A percentile compares a stretch with the other conserved stretches of the same genome.
Evolutionary conservation across 2,113 vertebrate genomes (phyloP).

Genomic region (Hippocampus abdominalis): DNA sequence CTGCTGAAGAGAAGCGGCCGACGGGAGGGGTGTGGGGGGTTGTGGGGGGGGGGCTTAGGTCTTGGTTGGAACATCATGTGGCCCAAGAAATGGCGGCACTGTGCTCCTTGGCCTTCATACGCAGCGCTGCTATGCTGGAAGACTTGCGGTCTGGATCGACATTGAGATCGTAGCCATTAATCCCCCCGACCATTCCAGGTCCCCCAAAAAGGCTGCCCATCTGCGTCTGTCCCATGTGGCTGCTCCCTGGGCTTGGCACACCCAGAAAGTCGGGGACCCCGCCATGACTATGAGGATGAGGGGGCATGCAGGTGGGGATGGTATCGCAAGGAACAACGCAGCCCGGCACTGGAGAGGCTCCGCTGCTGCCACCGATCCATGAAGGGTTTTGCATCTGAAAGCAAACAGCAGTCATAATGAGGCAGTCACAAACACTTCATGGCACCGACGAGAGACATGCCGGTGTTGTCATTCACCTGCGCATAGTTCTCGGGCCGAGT

Average conservation of each 20-base stretch:
- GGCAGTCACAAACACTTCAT: background rate
- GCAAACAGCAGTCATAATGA: slow-evolving; percentile 1
- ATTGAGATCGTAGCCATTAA: slow-evolving; percentile 92
- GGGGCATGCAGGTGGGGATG: slow-evolving; percentile 90
- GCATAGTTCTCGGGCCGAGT: slow-evolving; percentile 91
- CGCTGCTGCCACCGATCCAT: slow-evolving; percentile 85
- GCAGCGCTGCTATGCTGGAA: slow-evolving; percentile 91
- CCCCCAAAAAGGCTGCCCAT: slow-evolving; percentile 88
- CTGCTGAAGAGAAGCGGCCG: slow-evolving; percentile 34
- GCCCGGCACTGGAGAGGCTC: slow-evolving; percentile 84
- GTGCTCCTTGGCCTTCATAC: slow-evolving; percentile 98
- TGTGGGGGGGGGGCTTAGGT: slow-evolving; percentile 19
- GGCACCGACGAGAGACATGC: background rate
- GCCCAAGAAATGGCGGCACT: slow-evolving; percentile 96
- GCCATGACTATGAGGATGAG: slow-evolving; percentile 81
- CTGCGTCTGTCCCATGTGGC: slow-evolving; percentile 92
- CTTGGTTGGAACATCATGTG: slow-evolving; percentile 77
- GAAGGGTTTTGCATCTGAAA: slow-evolving; percentile 91
- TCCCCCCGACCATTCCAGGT: slow-evolving; percentile 77
- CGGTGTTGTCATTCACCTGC: slow-evolving; percentile 73
- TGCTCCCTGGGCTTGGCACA: slow-evolving; percentile 76
- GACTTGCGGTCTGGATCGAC: slow-evolving; percentile 93
- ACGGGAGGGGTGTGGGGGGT: slow-evolving; percentile 2
- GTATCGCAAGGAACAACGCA: slow-evolving; percentile 91
- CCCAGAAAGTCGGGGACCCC: slow-evolving; percentile 87